A percentile compares a stretch with the other conserved stretches of the same genome.
phyloP scores from a whole-genome alignment of 1,140 invertebrate genomes.

The Plodia interpunctella region DNA sequence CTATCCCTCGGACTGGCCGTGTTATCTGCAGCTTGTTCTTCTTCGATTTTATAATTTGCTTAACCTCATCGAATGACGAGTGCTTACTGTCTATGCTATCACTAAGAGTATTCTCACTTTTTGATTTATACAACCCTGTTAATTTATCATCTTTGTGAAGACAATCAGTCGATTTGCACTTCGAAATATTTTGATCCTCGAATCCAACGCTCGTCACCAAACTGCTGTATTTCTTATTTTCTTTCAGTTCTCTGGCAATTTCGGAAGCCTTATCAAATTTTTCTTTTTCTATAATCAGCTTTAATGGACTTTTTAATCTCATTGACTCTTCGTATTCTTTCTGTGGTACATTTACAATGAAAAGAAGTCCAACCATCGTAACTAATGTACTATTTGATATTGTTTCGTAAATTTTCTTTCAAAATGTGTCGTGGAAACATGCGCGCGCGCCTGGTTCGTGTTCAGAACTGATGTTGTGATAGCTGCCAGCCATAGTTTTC shows the following conservation, averaged over 20 bases:
- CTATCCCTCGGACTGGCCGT: constrained; percentile 19
- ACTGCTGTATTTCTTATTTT: constrained; percentile 21
- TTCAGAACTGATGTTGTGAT: background rate
- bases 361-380: constrained; percentile 44
- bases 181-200: constrained; percentile 15
- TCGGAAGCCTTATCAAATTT: constrained; percentile 25
- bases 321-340: constrained; percentile 39
- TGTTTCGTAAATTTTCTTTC: background rate
- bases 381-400: background rate
- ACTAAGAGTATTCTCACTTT: constrained; percentile 26
- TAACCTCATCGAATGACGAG: constrained; percentile 32
- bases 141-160: constrained; percentile 18
- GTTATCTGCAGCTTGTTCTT: constrained; percentile 38
- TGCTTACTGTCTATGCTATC: constrained; percentile 2
- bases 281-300: constrained; percentile 27
- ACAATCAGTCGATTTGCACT: constrained; percentile 32
- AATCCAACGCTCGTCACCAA: constrained; percentile 17
- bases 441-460: background rate
- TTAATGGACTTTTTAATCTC: constrained; percentile 22
- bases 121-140: constrained; percentile 20
- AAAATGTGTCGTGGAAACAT: constrained; percentile 3
- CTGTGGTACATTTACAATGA: constrained; percentile 44
- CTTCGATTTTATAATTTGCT: constrained; percentile 28
- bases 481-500: constrained; percentile 14
- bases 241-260: constrained; percentile 28